Conservation (phyloP, 1,140 invertebrate genomes). For the Leptinotarsa texana region DNA sequence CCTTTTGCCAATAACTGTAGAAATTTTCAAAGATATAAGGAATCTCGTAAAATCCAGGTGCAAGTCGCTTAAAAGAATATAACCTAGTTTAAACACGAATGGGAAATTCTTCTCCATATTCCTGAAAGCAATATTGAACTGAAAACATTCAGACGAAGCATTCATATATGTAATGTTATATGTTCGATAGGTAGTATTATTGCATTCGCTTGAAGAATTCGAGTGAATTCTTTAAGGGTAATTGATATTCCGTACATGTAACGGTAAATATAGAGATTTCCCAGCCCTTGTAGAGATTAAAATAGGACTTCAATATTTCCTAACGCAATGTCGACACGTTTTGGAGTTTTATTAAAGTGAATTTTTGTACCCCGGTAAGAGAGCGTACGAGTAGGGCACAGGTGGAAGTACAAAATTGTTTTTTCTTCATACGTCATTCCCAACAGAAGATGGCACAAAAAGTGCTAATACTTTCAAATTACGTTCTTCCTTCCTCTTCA, state of each 20-base stretch:
- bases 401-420: too few species aligned
- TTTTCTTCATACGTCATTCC: too few species aligned
- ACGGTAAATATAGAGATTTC: neutral
- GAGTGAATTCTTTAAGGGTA: neutral
- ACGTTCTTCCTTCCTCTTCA: too few species aligned
- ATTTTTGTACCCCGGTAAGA: neutral
- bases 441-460: too few species aligned
- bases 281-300: neutral
- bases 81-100: too few species aligned
- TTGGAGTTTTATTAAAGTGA: neutral
- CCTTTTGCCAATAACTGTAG: too few species aligned
- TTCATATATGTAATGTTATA: constrained; percentile 6
- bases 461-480: too few species aligned
- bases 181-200: neutral
- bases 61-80: too few species aligned
- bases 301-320: neutral
- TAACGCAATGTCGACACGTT: neutral
- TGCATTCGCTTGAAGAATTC: neutral
- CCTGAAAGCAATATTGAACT: neutral
- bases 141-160: neutral
- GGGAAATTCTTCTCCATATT: neutral
- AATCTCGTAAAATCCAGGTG: too few species aligned
- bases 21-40: too few species aligned
- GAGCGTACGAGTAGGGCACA: too few species aligned
- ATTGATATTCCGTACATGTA: neutral